Evolutionary conservation across 2,797 vertebrate genomes (phyloP), one percentile per base, ranked within the genome.

Genomic region (Typhlichthys eigenmanni): DNA sequence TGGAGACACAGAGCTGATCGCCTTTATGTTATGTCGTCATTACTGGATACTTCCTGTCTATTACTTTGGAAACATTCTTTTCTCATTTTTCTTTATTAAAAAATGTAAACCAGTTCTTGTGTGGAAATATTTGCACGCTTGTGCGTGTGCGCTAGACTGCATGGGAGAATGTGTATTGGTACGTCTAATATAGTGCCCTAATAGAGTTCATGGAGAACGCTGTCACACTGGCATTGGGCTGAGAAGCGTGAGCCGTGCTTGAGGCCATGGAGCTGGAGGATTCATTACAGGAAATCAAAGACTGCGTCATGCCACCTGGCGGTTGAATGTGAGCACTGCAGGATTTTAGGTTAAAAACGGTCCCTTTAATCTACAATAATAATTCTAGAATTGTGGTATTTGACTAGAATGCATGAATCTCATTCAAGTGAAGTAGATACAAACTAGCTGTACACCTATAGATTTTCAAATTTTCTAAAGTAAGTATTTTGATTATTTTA

Each of bases 51-150:
- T 78, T 84, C 67, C 83, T 87, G 84, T 87, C 87, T 91, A 87
- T 92, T 89, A 86, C 92, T 92, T 93, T 90, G 74, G 87, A 86
- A 88, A 89, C 24, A 29, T 29, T 29, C 24, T 29, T 29, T 29
- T 29, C 24, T 74, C 4, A 88, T 88, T 58, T 71, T 69, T 66
- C 71, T 78, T 76, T 59, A 93, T 91, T 93, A 93, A 93, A 93
- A 90, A 84, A 29, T 34, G 79, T 75, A 85, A 91, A 89, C 85
- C 57, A 54, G 76, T 71, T 75, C 66, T 70, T 24, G n/a, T 45
- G 13, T 19, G 48, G 52, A 32, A 10, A 8, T 62, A 17, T 24
- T 14, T 47, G 49, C 53, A n/a, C 19, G 29, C 32, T 29, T 64
- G 45, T 59, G 14, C 29, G 5, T 62, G 45, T 55, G 48, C 63